These are phyloP conservation scores for Dicerorhinus sumatrensis DNA, from an alignment of 2,113 vertebrate species.

Conservation along the genomic window DNA sequence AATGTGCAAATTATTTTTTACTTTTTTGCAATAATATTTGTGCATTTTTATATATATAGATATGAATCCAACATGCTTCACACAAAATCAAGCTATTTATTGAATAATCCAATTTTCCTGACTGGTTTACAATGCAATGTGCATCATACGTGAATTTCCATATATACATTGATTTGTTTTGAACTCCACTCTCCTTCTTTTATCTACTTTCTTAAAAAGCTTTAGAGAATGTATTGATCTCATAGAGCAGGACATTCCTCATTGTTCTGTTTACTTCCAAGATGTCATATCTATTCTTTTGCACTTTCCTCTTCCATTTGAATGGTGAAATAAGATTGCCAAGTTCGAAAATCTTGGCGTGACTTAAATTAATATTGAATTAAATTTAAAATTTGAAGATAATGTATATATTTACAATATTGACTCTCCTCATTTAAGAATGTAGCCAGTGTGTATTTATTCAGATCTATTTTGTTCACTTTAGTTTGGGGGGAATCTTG, in stretches of 20 bases:
- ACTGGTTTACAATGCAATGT: neutral
- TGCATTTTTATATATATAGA: neutral
- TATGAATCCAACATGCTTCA: neutral
- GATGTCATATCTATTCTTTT: neutral
- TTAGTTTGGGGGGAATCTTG: neutral
- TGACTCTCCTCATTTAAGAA: neutral
- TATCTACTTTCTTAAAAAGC: neutral
- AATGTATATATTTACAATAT: neutral
- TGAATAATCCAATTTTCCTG: neutral
- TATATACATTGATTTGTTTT: neutral
- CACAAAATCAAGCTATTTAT: neutral
- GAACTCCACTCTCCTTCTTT: neutral
- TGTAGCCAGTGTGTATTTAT: neutral
- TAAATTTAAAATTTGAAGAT: neutral
- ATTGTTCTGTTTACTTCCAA: slow-evolving; percentile 14
- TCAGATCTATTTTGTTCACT: neutral
- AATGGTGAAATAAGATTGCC: neutral
- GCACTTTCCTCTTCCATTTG: neutral
- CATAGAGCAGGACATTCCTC: neutral
- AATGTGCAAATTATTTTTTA: neutral
- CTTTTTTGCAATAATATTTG: neutral
- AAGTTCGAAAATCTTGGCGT: neutral
- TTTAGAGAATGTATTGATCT: neutral
- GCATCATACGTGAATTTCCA: neutral
- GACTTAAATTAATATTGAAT: slow-evolving; percentile 3